Percentiles rank a stretch among this genome's conserved stretches.
Conservation (phyloP, 2,113 vertebrate species). For the Lophius piscatorius region DNA sequence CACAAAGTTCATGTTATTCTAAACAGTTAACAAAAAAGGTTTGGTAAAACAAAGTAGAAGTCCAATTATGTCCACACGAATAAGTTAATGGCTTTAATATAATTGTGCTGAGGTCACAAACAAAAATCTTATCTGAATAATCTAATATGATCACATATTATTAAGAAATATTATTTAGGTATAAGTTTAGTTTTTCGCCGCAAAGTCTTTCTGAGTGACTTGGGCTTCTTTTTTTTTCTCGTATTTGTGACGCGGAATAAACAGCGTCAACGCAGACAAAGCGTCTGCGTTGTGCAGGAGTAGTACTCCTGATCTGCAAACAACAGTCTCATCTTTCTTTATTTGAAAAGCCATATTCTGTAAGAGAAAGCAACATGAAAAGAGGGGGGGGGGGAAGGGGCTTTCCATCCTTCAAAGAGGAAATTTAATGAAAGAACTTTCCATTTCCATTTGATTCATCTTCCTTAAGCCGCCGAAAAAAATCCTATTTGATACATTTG, state of each 20-base stretch:
- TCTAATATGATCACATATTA: too few species aligned
- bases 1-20: too few species aligned
- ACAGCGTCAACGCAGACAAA: neutral
- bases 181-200: too few species aligned
- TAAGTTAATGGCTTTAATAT: too few species aligned
- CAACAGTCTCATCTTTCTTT: neutral
- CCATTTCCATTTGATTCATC: conserved; percentile 22
- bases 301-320: neutral
- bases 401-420: conserved; percentile 17
- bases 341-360: neutral
- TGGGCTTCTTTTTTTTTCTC: neutral
- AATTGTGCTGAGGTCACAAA: too few species aligned
- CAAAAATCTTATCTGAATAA: too few species aligned
- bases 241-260: too few species aligned
- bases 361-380: neutral
- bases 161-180: too few species aligned
- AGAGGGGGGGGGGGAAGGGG: neutral
- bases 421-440: conserved; percentile 16
- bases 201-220: neutral
- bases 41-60: too few species aligned
- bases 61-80: too few species aligned
- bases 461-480: conserved; percentile 13
- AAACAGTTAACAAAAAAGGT: too few species aligned
- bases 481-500: conserved; percentile 11
- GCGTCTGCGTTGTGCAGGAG: neutral